Conservation (phyloP, 2,888 invertebrate genomes). For the Mylabris sibirica region DNA sequence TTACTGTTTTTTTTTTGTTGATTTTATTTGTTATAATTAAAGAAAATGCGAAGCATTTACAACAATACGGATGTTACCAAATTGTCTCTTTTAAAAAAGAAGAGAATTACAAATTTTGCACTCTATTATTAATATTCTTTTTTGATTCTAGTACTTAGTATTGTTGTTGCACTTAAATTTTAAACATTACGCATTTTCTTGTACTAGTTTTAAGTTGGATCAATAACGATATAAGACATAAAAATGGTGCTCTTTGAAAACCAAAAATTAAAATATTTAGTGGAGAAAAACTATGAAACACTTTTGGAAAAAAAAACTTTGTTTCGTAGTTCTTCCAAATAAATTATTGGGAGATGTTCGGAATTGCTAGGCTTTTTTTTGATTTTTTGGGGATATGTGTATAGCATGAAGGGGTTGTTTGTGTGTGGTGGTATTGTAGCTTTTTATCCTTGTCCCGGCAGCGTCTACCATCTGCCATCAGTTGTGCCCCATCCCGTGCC, state of each 20-base stretch:
- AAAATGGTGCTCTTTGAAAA: conserved; percentile 20
- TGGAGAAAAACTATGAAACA: not conserved
- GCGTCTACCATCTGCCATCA: conserved; percentile 55
- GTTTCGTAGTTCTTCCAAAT: not conserved
- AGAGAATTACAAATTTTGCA: conserved; percentile 40
- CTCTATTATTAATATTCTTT: conserved; percentile 22
- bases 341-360: conserved; percentile 30
- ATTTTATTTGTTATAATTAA: conserved; percentile 35
- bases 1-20: conserved; percentile 37
- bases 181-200: conserved; percentile 38
- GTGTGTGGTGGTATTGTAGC: conserved; percentile 53
- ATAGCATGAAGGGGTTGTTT: conserved; percentile 39
- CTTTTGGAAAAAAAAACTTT: not conserved
- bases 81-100: conserved; percentile 16
- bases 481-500: conserved; percentile 54
- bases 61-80: conserved; percentile 33
- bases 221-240: not conserved
- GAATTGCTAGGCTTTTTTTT: conserved; percentile 48
- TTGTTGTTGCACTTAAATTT: conserved; percentile 43
- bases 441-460: conserved; percentile 60
- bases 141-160: conserved; percentile 38
- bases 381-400: conserved; percentile 34
- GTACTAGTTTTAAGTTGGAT: conserved; percentile 26
- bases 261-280: not conserved
- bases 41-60: conserved; percentile 35